phyloP scores from a whole-genome alignment of 2,113 vertebrate genomes.

The Siphamia tubifer region DNA sequence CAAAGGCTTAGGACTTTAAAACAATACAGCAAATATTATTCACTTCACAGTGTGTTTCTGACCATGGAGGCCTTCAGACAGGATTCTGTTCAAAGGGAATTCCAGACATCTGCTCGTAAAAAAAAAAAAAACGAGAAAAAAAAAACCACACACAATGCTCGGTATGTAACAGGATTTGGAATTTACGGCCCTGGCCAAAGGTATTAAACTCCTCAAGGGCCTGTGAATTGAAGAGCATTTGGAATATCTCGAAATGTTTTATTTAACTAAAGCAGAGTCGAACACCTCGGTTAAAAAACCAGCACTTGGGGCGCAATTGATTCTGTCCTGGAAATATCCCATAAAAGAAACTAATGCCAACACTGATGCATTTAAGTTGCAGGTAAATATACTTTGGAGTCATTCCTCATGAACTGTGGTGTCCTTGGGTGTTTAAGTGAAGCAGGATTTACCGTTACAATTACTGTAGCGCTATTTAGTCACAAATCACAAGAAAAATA shows the following conservation, averaged over 20 bases:
- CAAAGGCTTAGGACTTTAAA: background rate
- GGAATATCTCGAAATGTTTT: background rate
- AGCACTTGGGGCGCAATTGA: background rate
- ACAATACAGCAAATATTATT: background rate
- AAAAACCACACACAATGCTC: background rate
- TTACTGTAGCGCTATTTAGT: conserved; percentile 15
- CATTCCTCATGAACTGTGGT: background rate
- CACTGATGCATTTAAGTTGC: background rate
- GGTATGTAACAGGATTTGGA: too few relatives aligned
- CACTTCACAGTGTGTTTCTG: background rate
- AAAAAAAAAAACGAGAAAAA: too few relatives aligned
- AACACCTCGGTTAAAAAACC: background rate
- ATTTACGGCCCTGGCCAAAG: too few relatives aligned
- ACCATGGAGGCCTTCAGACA: background rate
- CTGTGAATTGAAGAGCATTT: background rate
- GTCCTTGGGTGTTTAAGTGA: background rate
- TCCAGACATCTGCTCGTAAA: background rate
- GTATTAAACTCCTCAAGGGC: background rate
- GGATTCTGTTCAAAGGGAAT: background rate
- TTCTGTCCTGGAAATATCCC: background rate
- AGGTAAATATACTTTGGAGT: conserved; percentile 33
- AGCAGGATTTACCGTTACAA: conserved; percentile 16
- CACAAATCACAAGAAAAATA: background rate
- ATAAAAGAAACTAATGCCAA: conserved; percentile 18
- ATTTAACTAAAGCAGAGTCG: background rate